Evolutionary conservation across 2,888 invertebrate species (phyloP).

Genomic region (Euzetes globulus): DNA sequence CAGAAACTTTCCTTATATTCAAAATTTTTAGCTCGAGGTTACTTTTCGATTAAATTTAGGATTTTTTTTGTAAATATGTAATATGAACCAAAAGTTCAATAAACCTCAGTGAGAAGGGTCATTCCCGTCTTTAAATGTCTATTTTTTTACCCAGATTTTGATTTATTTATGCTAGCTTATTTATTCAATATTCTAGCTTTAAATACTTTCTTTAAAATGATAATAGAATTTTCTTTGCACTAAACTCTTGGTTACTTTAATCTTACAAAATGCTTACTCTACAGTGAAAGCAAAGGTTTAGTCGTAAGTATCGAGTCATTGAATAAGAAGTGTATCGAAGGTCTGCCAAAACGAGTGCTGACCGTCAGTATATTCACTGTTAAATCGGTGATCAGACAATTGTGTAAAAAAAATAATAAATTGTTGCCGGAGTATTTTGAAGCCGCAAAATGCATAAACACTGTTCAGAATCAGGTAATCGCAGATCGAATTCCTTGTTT

Average conservation of each 20-base stretch:
- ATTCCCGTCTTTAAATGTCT: too few species aligned
- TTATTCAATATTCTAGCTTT: too few species aligned
- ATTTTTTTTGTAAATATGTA: too few species aligned
- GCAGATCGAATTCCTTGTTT: neutral
- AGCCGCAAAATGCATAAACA: slow-evolving; percentile 2
- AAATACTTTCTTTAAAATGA: too few species aligned
- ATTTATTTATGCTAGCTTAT: too few species aligned
- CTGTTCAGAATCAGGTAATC: neutral
- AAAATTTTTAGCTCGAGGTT: too few species aligned
- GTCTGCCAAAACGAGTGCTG: slow-evolving; percentile 8
- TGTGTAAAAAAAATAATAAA: slow-evolving; percentile 9
- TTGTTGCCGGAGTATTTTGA: slow-evolving; percentile 11
- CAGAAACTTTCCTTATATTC: too few species aligned
- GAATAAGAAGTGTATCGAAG: slow-evolving; percentile 22
- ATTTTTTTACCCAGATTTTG: too few species aligned
- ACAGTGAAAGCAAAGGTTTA: neutral
- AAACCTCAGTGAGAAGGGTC: too few species aligned
- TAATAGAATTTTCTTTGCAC: too few species aligned
- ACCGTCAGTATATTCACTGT: slow-evolving; percentile 14
- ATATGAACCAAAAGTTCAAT: too few species aligned
- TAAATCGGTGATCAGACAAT: neutral
- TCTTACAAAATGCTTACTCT: neutral
- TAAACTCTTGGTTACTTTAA: neutral
- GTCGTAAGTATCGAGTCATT: slow-evolving; percentile 16
- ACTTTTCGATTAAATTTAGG: too few species aligned